Evolutionary conservation across 1,140 invertebrate genomes (phyloP), one percentile per base, ranked within the genome.

Genomic region (Phthorimaea operculella): DNA sequence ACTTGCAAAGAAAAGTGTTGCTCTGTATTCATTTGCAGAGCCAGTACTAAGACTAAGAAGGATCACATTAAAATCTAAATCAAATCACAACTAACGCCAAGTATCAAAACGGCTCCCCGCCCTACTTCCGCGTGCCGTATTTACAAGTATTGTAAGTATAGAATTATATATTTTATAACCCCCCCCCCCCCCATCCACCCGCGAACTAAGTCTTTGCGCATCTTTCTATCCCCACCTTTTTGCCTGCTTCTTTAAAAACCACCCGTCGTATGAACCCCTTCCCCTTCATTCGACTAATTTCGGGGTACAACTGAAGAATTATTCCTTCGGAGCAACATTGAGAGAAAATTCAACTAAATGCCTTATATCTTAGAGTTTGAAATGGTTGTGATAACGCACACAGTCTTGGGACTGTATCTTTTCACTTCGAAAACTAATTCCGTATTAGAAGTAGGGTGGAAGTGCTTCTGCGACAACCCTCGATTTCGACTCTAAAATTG

Each of bases 141-240:
- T 85, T 85, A 85, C 79, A 85, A 85, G 81, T 85, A 85, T 85
- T 83, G 81, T 84, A 84, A 84, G 81, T 84, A 84, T 84, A 84
- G 81, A 84, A 84, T 84, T 84, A 84, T 84, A 84, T 84, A 84
- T 84, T 84, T 84, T 84, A 84, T 84, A 84, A 83, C 79, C 68
- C 61, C 72, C 70, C 66, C 57, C 66, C 44, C 63, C 72, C 74
- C 77, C 21, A 28, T 2, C 21, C 21, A 28, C 77, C 64, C 74
- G 76, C 74, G 72, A 83, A 84, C 81, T 84, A 84, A 84, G 81
- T 84, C 81, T 84, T 84, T 82, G 81, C 81, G 81, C 81, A 84
- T 84, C 81, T 84, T 84, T 84, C 81, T 83, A 81, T 82, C 77
- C 81, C 79, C 81, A 78, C 81, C 76, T 82, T 83, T 83, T 83